phyloP scores from a whole-genome alignment of 1,140 invertebrate species.

The Patella vulgata region DNA sequence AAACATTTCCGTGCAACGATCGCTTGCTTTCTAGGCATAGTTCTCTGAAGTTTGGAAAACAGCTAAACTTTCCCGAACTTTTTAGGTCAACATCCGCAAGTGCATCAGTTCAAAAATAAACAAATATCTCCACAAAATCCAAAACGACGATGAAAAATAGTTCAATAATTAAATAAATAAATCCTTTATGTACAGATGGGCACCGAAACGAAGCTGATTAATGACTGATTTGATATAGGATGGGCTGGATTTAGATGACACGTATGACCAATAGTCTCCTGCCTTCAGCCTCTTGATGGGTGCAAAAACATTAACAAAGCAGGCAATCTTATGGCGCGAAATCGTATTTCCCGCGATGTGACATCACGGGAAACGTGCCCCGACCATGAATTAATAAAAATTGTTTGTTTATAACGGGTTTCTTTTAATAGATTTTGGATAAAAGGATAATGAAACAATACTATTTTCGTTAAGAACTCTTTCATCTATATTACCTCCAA shows the following conservation, averaged over 20 bases:
- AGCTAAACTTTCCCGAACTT: no score
- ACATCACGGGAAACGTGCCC: constrained; percentile 41
- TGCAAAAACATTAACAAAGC: constrained; percentile 52
- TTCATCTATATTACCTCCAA: no score
- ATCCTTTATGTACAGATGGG: constrained; percentile 13
- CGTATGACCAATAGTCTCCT: constrained; percentile 18
- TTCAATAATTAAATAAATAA: constrained; percentile 5
- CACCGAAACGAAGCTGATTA: constrained; percentile 1
- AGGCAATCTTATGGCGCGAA: constrained; percentile 50
- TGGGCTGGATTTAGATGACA: constrained; percentile 31
- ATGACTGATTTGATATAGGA: constrained; percentile 10
- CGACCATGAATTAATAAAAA: constrained; percentile 20
- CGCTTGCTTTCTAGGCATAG: constrained; percentile 52
- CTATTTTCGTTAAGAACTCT: no score
- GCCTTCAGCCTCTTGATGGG: constrained; percentile 24
- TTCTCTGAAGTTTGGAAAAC: constrained; percentile 3
- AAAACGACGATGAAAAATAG: constrained; percentile 3
- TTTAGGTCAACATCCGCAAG: no score
- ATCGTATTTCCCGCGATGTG: constrained; percentile 62
- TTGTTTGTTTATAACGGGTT: no score
- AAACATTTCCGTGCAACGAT: constrained; percentile 42
- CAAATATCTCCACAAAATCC: no score
- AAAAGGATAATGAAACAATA: no score
- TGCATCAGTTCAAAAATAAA: no score
- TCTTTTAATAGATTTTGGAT: no score